Evolutionary conservation across 2,888 invertebrate species (phyloP), one percentile per base, ranked within the genome.

Genomic region (Aspidiotus destructor): DNA sequence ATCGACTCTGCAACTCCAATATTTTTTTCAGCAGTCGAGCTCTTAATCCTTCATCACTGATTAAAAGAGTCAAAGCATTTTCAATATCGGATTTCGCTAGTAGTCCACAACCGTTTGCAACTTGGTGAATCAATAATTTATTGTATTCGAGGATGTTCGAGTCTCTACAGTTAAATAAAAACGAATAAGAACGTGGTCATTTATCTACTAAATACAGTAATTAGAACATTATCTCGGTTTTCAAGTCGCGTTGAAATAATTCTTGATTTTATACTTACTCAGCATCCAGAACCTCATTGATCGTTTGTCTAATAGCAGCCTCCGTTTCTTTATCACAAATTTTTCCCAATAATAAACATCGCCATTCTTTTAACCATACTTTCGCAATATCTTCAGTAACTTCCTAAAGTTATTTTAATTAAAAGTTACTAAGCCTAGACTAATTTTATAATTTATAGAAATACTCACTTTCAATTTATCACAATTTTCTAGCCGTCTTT

Each of bases 291-390:
- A 81, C 77, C 54, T 77, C 76, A 70, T 84, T 80, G 0, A 86
- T 80, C 70, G 81, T 75, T n/a, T 75, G 73, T 1, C 78, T 72
- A 7, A 86, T 74, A 67, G 76, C 78, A 8, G 79, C 75, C 62
- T 80, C 80, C 28, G 82, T 72, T 5, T 73, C 72, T 7, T 77
- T 70, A 72, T 84, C 81, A 13, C 78, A 69, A 42, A 83, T 78
- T 74, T 83, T 84, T 5, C 86, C 86, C 7, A 83, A 79, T 13
- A 86, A 79, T 62, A 86, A 77, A 72, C 83, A 77, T 71, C 82
- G 80, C 84, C 84, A 87, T 41, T 84, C 84, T 55, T 81, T 81
- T 0, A 87, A 77, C 85, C 85, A 86, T 44, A 81, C 78, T 13
- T 79, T 78, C 73, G 85, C 83, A 76, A 86, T 80, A 64, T 82